Evolutionary conservation across 2,888 invertebrate species (phyloP).

Genomic region (Tenthredo livida): DNA sequence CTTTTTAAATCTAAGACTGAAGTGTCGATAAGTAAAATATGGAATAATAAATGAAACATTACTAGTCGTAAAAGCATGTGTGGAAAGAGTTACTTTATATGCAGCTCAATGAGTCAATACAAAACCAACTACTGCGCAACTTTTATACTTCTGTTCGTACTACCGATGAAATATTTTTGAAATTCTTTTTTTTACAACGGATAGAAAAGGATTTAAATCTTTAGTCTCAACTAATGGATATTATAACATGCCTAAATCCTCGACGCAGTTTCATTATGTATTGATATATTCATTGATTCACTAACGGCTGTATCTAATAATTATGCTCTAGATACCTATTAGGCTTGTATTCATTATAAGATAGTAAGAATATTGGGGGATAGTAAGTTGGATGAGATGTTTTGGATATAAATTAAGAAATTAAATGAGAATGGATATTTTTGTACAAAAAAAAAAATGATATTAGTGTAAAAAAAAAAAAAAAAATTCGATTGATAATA

Average conservation of each 20-base stretch:
- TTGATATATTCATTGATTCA: constrained; percentile 16
- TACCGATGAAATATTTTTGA: neutral
- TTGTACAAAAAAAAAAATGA: constrained; percentile 26
- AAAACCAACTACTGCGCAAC: neutral
- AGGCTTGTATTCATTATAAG: constrained; percentile 7
- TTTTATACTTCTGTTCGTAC: neutral
- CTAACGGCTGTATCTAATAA: constrained; percentile 2
- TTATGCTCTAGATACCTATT: constrained; percentile 18
- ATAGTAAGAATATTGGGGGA: neutral
- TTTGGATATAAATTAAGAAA: neutral
- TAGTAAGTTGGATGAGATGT: neutral
- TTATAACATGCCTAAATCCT: neutral
- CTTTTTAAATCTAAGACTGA: constrained; percentile 37
- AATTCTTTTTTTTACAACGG: neutral
- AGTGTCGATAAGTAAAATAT: constrained; percentile 22
- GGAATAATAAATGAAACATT: constrained; percentile 29
- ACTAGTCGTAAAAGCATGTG: constrained; percentile 40
- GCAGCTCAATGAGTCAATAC: constrained; percentile 37
- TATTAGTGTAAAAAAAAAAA: neutral
- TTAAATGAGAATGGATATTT: constrained; percentile 15
- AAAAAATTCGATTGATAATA: neutral
- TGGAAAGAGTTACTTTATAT: constrained; percentile 4
- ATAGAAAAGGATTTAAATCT: neutral
- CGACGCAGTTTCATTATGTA: neutral
- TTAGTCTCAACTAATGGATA: neutral